Conservation (phyloP, 1,140 invertebrate genomes). For the Tenebrio molitor region DNA sequence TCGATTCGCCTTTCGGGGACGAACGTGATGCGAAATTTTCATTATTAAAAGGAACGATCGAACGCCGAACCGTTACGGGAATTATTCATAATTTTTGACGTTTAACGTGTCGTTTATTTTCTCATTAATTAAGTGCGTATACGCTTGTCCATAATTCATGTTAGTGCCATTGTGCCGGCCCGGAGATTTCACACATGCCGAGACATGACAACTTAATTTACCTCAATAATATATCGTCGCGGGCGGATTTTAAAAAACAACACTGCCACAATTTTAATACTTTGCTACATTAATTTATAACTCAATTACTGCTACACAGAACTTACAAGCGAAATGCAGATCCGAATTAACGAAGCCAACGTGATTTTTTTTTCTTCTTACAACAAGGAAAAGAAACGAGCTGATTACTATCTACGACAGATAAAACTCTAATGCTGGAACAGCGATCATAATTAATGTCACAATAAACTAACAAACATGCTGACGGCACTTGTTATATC, state of each 20-base stretch:
- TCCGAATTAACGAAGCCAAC: too few relatives aligned
- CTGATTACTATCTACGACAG: too few relatives aligned
- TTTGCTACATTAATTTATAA: slow-evolving; percentile 31
- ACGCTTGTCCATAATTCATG: slow-evolving; percentile 47
- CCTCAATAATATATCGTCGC: slow-evolving; percentile 40
- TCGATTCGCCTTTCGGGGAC: not conserved
- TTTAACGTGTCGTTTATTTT: slow-evolving; percentile 45
- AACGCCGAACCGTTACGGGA: slow-evolving; percentile 12
- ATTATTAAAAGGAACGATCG: not conserved
- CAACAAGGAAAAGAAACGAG: too few relatives aligned
- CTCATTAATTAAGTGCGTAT: slow-evolving; percentile 48
- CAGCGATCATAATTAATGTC: too few relatives aligned
- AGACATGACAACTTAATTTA: slow-evolving; percentile 51
- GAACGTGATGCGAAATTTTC: slow-evolving; percentile 22
- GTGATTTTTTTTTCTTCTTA: not conserved
- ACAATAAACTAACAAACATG: too few relatives aligned
- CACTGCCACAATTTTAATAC: slow-evolving; percentile 8
- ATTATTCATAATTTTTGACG: slow-evolving; percentile 50
- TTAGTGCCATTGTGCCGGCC: slow-evolving; percentile 42
- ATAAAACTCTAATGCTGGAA: too few relatives aligned
- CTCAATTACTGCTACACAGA: too few relatives aligned
- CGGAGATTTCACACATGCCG: slow-evolving; percentile 50
- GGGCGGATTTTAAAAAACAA: slow-evolving; percentile 32
- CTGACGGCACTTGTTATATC: too few relatives aligned
- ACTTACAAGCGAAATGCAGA: too few relatives aligned